Conservation (phyloP, 2,113 vertebrate genomes). For the Megaceryle torquata region DNA sequence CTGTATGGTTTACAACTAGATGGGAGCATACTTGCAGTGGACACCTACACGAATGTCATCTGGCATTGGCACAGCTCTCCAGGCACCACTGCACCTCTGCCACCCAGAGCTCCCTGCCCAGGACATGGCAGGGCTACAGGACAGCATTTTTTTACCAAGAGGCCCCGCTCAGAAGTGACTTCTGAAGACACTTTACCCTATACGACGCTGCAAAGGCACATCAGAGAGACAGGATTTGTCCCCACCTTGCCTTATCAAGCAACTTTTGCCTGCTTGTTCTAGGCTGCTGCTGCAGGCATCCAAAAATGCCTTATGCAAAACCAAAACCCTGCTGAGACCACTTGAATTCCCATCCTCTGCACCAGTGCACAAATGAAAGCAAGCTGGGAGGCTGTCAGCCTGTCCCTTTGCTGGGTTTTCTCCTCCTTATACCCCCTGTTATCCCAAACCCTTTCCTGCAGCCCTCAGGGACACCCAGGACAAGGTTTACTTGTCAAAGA, state of each 20-base stretch:
- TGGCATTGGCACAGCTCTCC: not conserved
- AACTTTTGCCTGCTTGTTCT: not conserved
- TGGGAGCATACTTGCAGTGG: not conserved
- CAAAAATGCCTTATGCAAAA: not conserved
- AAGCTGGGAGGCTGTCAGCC: not conserved
- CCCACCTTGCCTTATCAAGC: not conserved
- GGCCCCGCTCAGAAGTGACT: not conserved
- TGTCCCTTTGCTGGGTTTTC: not conserved
- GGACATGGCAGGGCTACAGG: rapidly evolving
- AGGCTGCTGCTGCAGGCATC: not conserved
- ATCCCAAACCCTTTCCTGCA: not conserved
- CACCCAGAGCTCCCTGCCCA: not conserved
- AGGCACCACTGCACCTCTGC: not conserved
- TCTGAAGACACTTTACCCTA: not conserved
- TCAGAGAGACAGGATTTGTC: not conserved
- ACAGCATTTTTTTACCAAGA: not conserved
- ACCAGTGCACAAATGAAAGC: rapidly evolving
- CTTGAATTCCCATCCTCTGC: not conserved
- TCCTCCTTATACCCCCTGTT: not conserved
- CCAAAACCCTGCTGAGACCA: not conserved
- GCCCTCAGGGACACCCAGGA: not conserved
- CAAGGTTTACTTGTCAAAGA: not conserved
- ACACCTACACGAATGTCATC: rapidly evolving
- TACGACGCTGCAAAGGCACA: not conserved
- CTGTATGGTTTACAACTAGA: not conserved